phyloP scores from a whole-genome alignment of 2,113 vertebrate species.

The Nibea albiflora region DNA sequence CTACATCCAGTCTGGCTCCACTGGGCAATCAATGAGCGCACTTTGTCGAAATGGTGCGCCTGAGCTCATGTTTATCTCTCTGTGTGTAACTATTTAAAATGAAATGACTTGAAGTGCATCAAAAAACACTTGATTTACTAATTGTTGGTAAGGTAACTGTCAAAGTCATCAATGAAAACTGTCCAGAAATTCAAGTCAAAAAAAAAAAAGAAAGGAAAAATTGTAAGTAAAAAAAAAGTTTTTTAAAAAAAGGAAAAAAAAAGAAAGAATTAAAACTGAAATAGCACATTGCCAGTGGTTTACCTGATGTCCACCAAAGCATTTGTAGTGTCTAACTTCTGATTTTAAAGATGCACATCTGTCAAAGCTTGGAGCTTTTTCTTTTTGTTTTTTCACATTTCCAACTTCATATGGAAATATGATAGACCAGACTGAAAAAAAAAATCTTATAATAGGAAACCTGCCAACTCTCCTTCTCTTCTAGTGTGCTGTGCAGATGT shows the following conservation, averaged over 20 bases:
- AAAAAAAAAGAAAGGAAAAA: background rate
- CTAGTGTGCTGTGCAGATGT: background rate
- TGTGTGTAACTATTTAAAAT: background rate
- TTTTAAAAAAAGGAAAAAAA: background rate
- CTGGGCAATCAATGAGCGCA: constrained; percentile 55
- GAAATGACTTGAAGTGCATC: background rate
- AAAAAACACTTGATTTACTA: background rate
- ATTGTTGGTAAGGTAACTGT: background rate
- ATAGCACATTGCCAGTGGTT: background rate
- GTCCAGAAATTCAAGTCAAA: background rate
- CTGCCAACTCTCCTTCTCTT: constrained; percentile 1
- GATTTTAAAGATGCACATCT: constrained; percentile 29
- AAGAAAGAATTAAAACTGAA: background rate
- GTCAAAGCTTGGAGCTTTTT: background rate
- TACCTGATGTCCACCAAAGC: background rate
- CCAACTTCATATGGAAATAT: too few species aligned
- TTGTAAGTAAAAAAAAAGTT: background rate
- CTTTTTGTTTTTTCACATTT: constrained; percentile 6
- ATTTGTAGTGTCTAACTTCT: background rate
- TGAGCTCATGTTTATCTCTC: background rate
- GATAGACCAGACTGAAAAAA: background rate
- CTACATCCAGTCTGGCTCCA: constrained; percentile 71
- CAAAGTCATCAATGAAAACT: background rate
- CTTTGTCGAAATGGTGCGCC: background rate
- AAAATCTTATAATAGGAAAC: background rate